Conservation (phyloP, 2,797 vertebrate genomes). For the Eospalax fontanierii region DNA sequence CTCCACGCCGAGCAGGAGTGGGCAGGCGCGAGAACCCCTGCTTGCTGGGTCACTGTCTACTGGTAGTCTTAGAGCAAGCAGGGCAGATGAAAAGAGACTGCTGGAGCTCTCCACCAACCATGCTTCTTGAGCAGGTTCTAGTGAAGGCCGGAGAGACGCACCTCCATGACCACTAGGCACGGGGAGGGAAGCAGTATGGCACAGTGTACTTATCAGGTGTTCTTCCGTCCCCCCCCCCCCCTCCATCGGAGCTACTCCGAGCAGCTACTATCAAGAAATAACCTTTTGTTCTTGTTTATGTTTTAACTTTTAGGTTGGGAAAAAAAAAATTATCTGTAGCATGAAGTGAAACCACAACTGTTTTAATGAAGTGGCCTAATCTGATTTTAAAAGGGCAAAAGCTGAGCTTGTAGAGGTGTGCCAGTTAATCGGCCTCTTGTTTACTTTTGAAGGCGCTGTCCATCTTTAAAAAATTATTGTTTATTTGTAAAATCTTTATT, state of each 20-base stretch:
- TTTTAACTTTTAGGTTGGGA: background rate
- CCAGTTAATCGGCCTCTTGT: conserved; percentile 20
- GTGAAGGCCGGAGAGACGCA: background rate
- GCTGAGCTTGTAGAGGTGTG: background rate
- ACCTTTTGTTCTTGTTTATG: background rate
- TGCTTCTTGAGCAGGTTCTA: background rate
- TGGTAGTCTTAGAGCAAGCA: background rate
- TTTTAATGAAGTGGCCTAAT: conserved; percentile 69
- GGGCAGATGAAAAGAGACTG: background rate
- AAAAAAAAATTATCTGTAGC: background rate
- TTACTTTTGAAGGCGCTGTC: too few relatives aligned
- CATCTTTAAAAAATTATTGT: too few relatives aligned
- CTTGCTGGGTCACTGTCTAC: background rate
- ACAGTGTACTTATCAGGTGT: accelerated
- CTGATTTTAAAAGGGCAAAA: conserved; percentile 60
- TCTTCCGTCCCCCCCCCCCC: background rate
- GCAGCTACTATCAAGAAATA: background rate
- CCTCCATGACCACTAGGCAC: accelerated
- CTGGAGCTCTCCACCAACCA: background rate
- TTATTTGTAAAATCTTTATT: too few relatives aligned
- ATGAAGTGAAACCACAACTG: conserved; percentile 57
- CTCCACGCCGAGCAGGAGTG: background rate
- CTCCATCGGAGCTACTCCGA: background rate
- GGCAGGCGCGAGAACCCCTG: background rate
- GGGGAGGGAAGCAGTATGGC: background rate